These are phyloP conservation scores for Trematomus loennbergii DNA, from an alignment of 2,113 vertebrate genomes.

Conservation along the genomic window DNA sequence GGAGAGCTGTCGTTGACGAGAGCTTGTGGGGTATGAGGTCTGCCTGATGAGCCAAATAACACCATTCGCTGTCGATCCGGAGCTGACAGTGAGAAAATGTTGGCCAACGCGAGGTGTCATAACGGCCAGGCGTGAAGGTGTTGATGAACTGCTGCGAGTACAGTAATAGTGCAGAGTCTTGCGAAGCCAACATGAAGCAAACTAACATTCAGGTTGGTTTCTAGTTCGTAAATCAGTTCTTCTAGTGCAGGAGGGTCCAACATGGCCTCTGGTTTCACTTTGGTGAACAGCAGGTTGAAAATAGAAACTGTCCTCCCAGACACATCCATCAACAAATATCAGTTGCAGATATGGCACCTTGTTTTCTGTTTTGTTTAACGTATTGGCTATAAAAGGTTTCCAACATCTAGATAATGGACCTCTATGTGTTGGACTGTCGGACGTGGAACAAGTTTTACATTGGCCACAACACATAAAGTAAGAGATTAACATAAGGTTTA, in stretches of 20 bases:
- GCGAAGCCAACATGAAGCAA: conserved; percentile 32
- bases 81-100: conserved; percentile 43
- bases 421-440: conserved; percentile 32
- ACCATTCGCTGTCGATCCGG: conserved; percentile 26
- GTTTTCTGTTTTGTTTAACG: not conserved
- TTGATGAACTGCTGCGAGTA: conserved; percentile 65
- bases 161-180: conserved; percentile 17
- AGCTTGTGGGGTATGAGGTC: conserved; percentile 47
- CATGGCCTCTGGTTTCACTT: conserved; percentile 18
- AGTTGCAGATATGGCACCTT: conserved; percentile 37
- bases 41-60: conserved; percentile 71
- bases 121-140: conserved; percentile 59
- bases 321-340: conserved; percentile 48
- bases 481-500: conserved; percentile 44
- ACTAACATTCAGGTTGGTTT: conserved; percentile 15
- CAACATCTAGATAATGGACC: conserved; percentile 41
- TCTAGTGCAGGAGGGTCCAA: not conserved
- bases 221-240: conserved; percentile 12
- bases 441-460: conserved; percentile 33
- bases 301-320: conserved; percentile 35
- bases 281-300: conserved; percentile 42
- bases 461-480: conserved; percentile 26
- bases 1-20: conserved; percentile 18
- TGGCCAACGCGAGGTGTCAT: conserved; percentile 44
- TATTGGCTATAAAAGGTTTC: not conserved